Evolutionary conservation across 2,888 invertebrate species (phyloP).

Genomic region (Phalangium opilio): DNA sequence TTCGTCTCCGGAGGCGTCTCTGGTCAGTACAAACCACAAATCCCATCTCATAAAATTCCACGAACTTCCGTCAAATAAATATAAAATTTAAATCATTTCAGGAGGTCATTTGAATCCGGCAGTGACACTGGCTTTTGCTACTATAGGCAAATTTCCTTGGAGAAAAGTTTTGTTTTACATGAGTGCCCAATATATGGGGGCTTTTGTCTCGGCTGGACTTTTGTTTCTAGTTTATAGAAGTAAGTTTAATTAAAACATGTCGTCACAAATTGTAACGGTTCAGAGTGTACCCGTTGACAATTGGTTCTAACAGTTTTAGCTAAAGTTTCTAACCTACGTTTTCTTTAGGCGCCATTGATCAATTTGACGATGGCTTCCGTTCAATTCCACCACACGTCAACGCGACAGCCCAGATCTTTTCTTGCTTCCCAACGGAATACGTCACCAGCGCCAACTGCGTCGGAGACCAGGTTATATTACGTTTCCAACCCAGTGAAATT

Average conservation of each 20-base stretch:
- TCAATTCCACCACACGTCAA: conserved; percentile 6
- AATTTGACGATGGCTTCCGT: conserved; percentile 5
- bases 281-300: no score
- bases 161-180: conserved; percentile 32
- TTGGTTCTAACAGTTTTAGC: no score
- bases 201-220: conserved; percentile 34
- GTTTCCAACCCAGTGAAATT: no score
- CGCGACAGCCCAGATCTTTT: conserved; percentile 11
- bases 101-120: conserved; percentile 36
- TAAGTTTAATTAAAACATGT: no score
- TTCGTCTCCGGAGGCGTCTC: no score
- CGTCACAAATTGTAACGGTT: no score
- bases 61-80: no score
- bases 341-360: conserved; percentile 5
- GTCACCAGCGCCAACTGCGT: conserved; percentile 5
- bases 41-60: no score
- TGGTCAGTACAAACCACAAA: no score
- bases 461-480: conserved; percentile 7
- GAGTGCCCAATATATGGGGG: conserved; percentile 37
- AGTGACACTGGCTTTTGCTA: conserved; percentile 32
- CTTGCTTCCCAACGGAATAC: conserved; percentile 6
- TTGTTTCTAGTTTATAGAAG: conserved; percentile 33
- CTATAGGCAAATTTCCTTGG: conserved; percentile 29
- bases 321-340: no score
- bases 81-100: conserved; percentile 14